These are phyloP conservation scores for Diadumene lineata DNA, from an alignment of 92 coral and sea anemone genomes.

Conservation along the genomic window DNA sequence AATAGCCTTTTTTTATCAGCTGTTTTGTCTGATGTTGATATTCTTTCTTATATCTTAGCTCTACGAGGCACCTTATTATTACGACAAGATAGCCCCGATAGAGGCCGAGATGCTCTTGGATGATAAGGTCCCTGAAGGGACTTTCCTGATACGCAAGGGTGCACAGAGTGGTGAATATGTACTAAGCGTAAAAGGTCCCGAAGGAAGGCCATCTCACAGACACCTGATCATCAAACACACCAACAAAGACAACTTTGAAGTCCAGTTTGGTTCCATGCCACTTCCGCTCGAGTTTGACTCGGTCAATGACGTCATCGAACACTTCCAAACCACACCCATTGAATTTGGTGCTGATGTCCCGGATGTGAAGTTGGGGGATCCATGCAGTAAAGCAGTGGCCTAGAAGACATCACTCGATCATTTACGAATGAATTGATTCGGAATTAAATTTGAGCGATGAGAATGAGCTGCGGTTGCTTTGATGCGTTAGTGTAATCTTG, in stretches of 20 bases:
- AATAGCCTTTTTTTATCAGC: no score
- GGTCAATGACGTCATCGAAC: constrained; percentile 67
- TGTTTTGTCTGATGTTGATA: no score
- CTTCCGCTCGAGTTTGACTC: constrained; percentile 55
- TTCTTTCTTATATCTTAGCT: constrained; percentile 44
- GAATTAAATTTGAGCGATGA: no score
- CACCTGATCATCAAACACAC: constrained; percentile 72
- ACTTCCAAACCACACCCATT: constrained; percentile 84
- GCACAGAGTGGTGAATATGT: constrained; percentile 53
- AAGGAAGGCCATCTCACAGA: constrained; percentile 73
- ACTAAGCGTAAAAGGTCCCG: constrained; percentile 79
- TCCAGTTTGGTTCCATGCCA: constrained; percentile 62
- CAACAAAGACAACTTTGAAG: constrained; percentile 45
- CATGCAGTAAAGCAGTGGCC: constrained; percentile 63
- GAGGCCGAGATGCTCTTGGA: constrained; percentile 78
- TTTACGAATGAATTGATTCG: no score
- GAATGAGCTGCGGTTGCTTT: no score
- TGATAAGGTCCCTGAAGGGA: constrained; percentile 65
- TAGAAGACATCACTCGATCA: no score
- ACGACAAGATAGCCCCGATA: constrained; percentile 52
- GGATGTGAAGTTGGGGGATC: constrained; percentile 66
- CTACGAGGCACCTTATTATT: constrained; percentile 64
- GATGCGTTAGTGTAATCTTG: no score
- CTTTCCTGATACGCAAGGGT: constrained; percentile 89
- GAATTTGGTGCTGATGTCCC: constrained; percentile 73